A percentile compares a stretch with the other conserved stretches of the same genome.
phyloP scores from a whole-genome alignment of 2,888 invertebrate genomes.

The Fragum whitleyi region DNA sequence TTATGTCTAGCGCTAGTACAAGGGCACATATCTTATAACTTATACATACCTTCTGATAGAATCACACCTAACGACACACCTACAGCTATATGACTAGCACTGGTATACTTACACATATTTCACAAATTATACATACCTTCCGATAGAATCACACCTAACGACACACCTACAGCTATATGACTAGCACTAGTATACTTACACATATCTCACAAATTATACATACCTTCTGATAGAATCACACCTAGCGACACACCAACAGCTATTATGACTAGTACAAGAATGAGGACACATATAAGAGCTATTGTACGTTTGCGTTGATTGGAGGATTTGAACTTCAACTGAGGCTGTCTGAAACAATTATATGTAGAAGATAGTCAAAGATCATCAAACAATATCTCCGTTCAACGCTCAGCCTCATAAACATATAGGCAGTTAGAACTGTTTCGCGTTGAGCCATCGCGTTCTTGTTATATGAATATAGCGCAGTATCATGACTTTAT shows the following conservation, averaged over 20 bases:
- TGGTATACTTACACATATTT: too few relatives aligned
- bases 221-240: not conserved
- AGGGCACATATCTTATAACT: too few relatives aligned
- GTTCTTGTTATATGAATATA: too few relatives aligned
- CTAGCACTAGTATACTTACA: too few relatives aligned
- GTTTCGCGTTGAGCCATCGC: too few relatives aligned
- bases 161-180: not conserved
- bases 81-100: not conserved
- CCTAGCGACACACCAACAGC: not conserved
- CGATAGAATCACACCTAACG: not conserved
- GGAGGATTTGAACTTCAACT: not conserved
- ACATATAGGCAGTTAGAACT: too few relatives aligned
- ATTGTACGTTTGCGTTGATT: not conserved
- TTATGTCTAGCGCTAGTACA: too few relatives aligned
- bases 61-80: not conserved
- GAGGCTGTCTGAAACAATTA: not conserved
- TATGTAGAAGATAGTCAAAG: not conserved
- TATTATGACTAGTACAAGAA: not conserved
- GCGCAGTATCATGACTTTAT: too few relatives aligned
- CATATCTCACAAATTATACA: too few relatives aligned
- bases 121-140: not conserved
- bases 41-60: not conserved
- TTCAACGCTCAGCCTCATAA: too few relatives aligned
- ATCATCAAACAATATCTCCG: too few relatives aligned
- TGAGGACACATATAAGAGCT: not conserved